Evolutionary conservation across 2,888 invertebrate species (phyloP).

Genomic region (Drosophila affinis): DNA sequence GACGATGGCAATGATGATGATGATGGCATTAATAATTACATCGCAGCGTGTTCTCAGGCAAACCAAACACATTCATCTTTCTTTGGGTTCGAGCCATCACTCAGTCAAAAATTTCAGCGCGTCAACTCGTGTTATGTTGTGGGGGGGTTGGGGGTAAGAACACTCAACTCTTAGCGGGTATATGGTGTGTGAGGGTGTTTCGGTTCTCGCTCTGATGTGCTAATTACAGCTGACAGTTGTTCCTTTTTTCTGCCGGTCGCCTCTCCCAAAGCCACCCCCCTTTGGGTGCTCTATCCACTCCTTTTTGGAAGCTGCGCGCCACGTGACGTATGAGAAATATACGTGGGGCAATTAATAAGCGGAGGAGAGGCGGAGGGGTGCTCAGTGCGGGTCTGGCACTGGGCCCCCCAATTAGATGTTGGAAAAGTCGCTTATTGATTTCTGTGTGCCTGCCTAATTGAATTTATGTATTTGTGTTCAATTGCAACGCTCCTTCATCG

Average conservation of each 20-base stretch:
- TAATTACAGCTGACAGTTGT: slow-evolving; percentile 77
- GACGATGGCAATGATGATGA: slow-evolving; percentile 22
- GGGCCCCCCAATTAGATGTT: slow-evolving; percentile 39
- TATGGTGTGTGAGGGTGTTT: slow-evolving; percentile 30
- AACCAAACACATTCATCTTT: slow-evolving; percentile 48
- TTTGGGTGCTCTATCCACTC: slow-evolving; percentile 18
- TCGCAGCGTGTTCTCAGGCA: slow-evolving; percentile 31
- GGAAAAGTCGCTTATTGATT: slow-evolving; percentile 65
- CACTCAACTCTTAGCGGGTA: slow-evolving; percentile 38
- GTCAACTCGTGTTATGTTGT: slow-evolving; percentile 70
- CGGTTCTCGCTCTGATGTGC: slow-evolving; percentile 67
- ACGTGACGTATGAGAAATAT: slow-evolving; percentile 78
- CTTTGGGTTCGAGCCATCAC: slow-evolving; percentile 54
- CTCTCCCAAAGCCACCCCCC: background rate
- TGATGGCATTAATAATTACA: slow-evolving; percentile 73
- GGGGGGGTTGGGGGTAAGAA: slow-evolving; percentile 24
- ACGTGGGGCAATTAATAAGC: slow-evolving; percentile 74
- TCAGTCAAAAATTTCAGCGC: slow-evolving; percentile 76
- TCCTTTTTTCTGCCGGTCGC: slow-evolving; percentile 20
- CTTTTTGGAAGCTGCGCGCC: slow-evolving; percentile 44
- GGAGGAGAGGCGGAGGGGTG: background rate
- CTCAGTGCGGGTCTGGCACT: too few species aligned
- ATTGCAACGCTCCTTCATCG: slow-evolving; percentile 47
- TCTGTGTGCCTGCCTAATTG: slow-evolving; percentile 68
- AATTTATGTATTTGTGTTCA: slow-evolving; percentile 69